These are phyloP conservation scores for Euphonia xanthogaster DNA, from an alignment of 2,797 vertebrate species.

Conservation along the genomic window DNA sequence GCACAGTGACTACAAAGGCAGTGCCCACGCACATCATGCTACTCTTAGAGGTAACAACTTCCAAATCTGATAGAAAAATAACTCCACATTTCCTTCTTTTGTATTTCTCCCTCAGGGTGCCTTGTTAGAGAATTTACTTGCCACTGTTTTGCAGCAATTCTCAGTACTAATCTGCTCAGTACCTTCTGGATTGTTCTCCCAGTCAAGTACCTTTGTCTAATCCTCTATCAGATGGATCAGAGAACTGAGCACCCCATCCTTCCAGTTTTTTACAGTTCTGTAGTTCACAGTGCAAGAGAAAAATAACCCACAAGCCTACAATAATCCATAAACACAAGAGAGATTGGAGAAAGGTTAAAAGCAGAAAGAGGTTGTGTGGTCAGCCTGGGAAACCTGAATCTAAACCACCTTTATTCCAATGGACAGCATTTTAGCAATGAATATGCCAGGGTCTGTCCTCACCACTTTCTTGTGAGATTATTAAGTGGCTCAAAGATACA, in stretches of 20 bases:
- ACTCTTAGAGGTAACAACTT: not conserved
- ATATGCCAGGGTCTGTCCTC: not conserved
- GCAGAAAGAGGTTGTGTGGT: not conserved
- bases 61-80: constrained; percentile 31
- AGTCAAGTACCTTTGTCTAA: not conserved
- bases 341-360: not conserved
- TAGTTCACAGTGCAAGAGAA: not conserved
- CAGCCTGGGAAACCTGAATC: not conserved
- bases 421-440: not conserved
- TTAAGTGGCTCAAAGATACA: not conserved
- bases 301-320: not conserved
- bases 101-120: not conserved
- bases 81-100: not conserved
- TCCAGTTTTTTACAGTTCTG: not conserved
- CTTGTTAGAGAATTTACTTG: constrained; percentile 15
- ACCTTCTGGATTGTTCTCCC: constrained; percentile 20
- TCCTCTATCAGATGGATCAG: not conserved
- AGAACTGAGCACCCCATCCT: not conserved
- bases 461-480: not conserved
- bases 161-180: not conserved
- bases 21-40: not conserved
- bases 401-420: not conserved
- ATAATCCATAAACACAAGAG: not conserved
- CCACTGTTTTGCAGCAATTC: not conserved
- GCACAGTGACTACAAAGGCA: not conserved